Evolutionary conservation across 2,888 invertebrate genomes (phyloP).

Genomic region (Gandaritis pyraliata): DNA sequence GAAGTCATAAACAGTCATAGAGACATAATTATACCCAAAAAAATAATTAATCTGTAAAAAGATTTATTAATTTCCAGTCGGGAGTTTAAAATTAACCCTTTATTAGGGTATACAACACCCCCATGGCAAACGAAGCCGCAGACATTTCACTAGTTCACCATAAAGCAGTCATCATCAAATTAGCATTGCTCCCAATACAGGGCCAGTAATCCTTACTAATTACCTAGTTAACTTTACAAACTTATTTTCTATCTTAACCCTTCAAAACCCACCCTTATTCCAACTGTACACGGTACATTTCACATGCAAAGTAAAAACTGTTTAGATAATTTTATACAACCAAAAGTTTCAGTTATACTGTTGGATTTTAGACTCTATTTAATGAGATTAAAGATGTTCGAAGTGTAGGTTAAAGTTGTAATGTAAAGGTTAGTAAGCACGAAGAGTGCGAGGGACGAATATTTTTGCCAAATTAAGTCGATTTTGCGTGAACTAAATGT

Average conservation of each 20-base stretch:
- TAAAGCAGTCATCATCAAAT: conserved; percentile 26
- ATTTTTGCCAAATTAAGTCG: conserved; percentile 56
- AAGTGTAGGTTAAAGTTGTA: conserved; percentile 32
- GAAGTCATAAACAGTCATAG: too few species aligned
- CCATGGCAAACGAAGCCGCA: not conserved
- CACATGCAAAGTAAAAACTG: conserved; percentile 21
- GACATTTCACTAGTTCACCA: not conserved
- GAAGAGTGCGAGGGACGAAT: conserved; percentile 44
- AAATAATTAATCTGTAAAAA: too few species aligned
- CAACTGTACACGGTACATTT: not conserved
- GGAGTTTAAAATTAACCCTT: too few species aligned
- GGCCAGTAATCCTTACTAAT: conserved; percentile 52
- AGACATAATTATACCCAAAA: too few species aligned
- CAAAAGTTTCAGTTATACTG: not conserved
- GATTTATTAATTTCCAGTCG: too few species aligned
- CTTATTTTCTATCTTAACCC: conserved; percentile 2
- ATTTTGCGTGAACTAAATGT: conserved; percentile 44
- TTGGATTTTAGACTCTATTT: conserved; percentile 12
- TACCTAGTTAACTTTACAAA: conserved; percentile 47
- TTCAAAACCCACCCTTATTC: conserved; percentile 30
- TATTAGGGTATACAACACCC: not conserved
- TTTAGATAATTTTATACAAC: conserved; percentile 27
- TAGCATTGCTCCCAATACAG: conserved; percentile 25
- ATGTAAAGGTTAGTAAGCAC: conserved; percentile 51
- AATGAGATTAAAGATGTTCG: not conserved